Conservation (phyloP, 2,113 vertebrate genomes). For the Zosterops lateralis region DNA sequence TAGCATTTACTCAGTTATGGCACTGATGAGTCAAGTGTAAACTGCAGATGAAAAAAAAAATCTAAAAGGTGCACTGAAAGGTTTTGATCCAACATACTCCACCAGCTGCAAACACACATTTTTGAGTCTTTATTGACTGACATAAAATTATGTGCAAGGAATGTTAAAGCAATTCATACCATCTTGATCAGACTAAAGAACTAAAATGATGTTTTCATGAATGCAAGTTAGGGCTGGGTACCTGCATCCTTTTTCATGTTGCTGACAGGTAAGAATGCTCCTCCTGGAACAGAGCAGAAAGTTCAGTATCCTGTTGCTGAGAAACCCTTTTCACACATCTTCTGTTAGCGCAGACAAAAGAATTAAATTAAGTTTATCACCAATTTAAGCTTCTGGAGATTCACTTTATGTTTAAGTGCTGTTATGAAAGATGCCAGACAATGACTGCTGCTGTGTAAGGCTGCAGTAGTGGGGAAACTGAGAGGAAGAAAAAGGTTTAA, state of each 20-base stretch:
- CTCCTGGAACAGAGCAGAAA: neutral
- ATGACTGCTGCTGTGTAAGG: neutral
- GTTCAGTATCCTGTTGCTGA: neutral
- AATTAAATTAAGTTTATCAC: neutral
- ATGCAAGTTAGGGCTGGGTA: neutral
- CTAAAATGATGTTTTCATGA: neutral
- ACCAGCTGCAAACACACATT: neutral
- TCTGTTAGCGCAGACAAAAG: neutral
- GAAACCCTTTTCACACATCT: accelerated
- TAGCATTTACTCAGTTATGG: neutral
- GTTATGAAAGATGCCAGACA: neutral
- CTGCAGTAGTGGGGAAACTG: neutral
- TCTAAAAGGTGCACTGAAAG: neutral
- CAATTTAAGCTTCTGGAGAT: neutral
- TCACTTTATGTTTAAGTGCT: neutral
- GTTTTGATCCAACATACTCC: neutral
- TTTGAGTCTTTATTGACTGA: neutral
- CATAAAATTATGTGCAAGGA: neutral
- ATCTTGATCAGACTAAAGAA: neutral
- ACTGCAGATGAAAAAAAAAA: neutral
- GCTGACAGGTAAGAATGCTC: neutral
- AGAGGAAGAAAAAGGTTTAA: neutral
- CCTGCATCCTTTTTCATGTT: neutral
- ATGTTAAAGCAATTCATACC: neutral
- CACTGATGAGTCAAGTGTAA: neutral